phyloP scores from a whole-genome alignment of 2,113 vertebrate genomes.

The Ictalurus punctatus region DNA sequence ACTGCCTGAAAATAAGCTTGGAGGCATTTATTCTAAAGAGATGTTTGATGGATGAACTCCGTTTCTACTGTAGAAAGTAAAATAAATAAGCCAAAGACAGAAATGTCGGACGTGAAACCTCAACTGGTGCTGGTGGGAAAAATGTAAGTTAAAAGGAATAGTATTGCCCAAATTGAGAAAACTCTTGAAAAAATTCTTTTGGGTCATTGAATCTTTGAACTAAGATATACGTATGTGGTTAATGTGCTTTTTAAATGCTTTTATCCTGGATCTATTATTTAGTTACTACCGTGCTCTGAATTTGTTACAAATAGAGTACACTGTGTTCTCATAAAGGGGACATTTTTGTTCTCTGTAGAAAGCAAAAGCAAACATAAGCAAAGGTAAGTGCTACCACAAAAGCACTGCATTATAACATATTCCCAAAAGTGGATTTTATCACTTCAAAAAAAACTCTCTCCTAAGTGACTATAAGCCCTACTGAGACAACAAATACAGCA shows the following conservation, averaged over 20 bases:
- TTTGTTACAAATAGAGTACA: conserved; percentile 15
- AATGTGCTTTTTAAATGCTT: conserved; percentile 18
- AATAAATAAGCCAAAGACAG: conserved; percentile 48
- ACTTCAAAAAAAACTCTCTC: not conserved
- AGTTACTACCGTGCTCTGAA: not conserved
- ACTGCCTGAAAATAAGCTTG: conserved; percentile 53
- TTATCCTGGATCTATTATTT: conserved; percentile 2
- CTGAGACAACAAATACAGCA: conserved; percentile 18
- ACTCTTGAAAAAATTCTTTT: conserved; percentile 1
- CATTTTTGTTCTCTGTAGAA: conserved; percentile 1
- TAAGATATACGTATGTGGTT: not conserved
- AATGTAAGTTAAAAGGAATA: not conserved
- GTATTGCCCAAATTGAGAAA: conserved; percentile 28
- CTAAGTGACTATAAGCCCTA: conserved; percentile 5
- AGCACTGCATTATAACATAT: not conserved
- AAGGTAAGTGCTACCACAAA: not conserved
- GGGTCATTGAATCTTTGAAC: conserved; percentile 1
- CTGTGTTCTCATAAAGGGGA: not conserved
- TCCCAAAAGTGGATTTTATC: not conserved
- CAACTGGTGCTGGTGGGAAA: not conserved
- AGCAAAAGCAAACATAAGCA: conserved; percentile 1
- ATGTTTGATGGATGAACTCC: conserved; percentile 50
- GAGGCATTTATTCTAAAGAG: conserved; percentile 51
- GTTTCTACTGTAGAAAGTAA: conserved; percentile 58
- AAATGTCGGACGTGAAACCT: conserved; percentile 20